Evolutionary conservation across 2,888 invertebrate species (phyloP).

Genomic region (Agonopterix arenella): DNA sequence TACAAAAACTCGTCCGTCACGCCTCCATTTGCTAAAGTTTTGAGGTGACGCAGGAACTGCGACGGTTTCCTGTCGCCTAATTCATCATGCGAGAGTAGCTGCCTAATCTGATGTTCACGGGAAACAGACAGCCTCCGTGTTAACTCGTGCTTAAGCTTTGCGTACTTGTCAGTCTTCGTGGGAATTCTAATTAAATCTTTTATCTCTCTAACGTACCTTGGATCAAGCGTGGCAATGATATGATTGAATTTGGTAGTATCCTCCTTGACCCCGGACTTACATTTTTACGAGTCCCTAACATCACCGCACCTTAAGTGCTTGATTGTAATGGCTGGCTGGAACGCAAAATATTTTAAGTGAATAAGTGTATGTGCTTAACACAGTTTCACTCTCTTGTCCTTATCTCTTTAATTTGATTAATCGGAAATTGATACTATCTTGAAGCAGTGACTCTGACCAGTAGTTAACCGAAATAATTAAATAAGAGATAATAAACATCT

Average conservation of each 20-base stretch:
- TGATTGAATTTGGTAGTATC: background rate
- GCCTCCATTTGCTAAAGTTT: background rate
- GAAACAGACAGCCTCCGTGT: background rate
- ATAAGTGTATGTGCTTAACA: no score
- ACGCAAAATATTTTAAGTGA: no score
- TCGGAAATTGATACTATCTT: no score
- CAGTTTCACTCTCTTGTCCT: no score
- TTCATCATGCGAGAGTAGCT: background rate
- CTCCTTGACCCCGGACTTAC: background rate
- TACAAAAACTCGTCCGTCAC: background rate
- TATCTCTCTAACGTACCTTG: background rate
- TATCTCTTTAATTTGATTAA: no score
- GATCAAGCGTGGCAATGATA: background rate
- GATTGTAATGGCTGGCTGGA: no score
- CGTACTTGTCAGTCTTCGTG: background rate
- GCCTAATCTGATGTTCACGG: background rate
- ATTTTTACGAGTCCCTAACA: no score
- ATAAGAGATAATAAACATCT: no score
- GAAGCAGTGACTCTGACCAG: no score
- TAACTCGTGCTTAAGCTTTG: background rate
- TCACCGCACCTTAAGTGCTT: no score
- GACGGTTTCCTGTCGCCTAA: constrained; percentile 1
- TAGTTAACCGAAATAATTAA: no score
- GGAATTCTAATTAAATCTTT: background rate
- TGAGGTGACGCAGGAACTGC: constrained; percentile 1